A percentile compares a stretch with the other conserved stretches of the same genome.
These are phyloP conservation scores for Sandelia bainsii DNA, from an alignment of 2,797 vertebrate genomes.

Conservation along the genomic window DNA sequence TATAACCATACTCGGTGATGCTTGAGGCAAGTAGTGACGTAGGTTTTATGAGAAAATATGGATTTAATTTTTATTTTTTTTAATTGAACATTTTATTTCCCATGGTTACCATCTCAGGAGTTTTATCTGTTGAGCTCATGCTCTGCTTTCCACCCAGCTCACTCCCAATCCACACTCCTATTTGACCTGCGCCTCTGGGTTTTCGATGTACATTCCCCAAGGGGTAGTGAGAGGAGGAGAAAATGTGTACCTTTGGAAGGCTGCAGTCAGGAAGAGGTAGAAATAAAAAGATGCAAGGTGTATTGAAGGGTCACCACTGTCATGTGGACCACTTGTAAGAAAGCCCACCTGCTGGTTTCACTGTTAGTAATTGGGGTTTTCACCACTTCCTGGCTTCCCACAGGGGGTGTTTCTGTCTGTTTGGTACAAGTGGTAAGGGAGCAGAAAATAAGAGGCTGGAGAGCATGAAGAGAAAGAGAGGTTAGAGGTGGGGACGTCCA, in stretches of 20 bases:
- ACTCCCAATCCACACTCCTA: slow-evolving; percentile 25
- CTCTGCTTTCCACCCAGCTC: slow-evolving; percentile 24
- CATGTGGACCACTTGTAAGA: slow-evolving; percentile 30
- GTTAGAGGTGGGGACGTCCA: slow-evolving; percentile 47
- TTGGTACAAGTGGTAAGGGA: slow-evolving; percentile 36
- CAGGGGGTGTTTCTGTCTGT: slow-evolving; percentile 40
- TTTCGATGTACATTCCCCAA: slow-evolving; percentile 31
- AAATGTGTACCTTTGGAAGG: slow-evolving; percentile 24
- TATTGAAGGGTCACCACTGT: slow-evolving; percentile 53
- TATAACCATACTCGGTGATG: slow-evolving; percentile 22
- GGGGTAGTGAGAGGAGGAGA: slow-evolving; percentile 21
- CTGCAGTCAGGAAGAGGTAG: slow-evolving; percentile 33
- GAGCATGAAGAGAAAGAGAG: slow-evolving; percentile 10
- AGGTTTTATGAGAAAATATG: slow-evolving; percentile 29
- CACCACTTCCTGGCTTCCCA: slow-evolving; percentile 38
- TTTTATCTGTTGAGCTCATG: slow-evolving; percentile 26
- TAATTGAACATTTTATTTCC: slow-evolving; percentile 31
- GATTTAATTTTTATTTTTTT: slow-evolving; percentile 14
- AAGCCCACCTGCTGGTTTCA: slow-evolving; percentile 60
- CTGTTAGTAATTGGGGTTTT: slow-evolving; percentile 64
- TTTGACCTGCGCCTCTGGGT: slow-evolving; percentile 46
- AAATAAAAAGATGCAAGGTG: slow-evolving; percentile 30
- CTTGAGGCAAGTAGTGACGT: slow-evolving; percentile 17
- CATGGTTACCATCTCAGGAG: slow-evolving; percentile 18
- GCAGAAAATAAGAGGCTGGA: slow-evolving; percentile 27